Evolutionary conservation across 2,888 invertebrate species (phyloP).

Genomic region (Rhingia rostrata): DNA sequence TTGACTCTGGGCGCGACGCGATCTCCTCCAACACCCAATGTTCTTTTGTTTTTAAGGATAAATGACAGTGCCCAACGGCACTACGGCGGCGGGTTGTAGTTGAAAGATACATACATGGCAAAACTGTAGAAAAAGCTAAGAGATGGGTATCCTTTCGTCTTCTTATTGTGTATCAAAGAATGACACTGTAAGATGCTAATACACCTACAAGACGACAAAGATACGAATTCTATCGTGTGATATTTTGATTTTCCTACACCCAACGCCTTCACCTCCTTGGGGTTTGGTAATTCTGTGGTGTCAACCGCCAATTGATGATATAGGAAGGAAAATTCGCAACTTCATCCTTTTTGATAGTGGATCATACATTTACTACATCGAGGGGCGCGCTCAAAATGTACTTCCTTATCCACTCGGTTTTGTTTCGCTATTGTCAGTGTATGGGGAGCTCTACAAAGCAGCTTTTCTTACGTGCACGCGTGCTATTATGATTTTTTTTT

Average conservation of each 20-base stretch:
- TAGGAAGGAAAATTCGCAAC: slow-evolving; percentile 30
- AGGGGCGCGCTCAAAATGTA: slow-evolving; percentile 28
- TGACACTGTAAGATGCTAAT: slow-evolving; percentile 19
- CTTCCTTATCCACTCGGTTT: slow-evolving; percentile 28
- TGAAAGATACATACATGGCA: slow-evolving; percentile 7
- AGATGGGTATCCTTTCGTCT: slow-evolving; percentile 1
- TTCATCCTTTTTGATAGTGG: slow-evolving; percentile 56
- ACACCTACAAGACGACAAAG: neutral
- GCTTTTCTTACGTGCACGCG: slow-evolving; percentile 57
- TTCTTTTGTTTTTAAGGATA: slow-evolving; percentile 42
- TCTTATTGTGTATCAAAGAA: neutral
- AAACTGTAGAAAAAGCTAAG: too few species aligned
- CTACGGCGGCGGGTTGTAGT: neutral
- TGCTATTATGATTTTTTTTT: slow-evolving; percentile 20
- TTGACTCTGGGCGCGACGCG: slow-evolving; percentile 9
- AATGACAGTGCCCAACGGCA: slow-evolving; percentile 34
- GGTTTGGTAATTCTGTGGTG: slow-evolving; percentile 13
- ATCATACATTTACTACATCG: slow-evolving; percentile 8
- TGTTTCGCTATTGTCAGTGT: slow-evolving; percentile 47
- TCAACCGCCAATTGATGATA: slow-evolving; percentile 65
- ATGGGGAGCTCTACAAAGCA: slow-evolving; percentile 41
- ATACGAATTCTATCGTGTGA: slow-evolving; percentile 8
- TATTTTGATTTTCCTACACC: slow-evolving; percentile 21
- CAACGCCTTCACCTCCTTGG: neutral
- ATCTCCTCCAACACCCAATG: neutral